Base-by-base conservation (phyloP, 2,888 invertebrate genomes). In the Machimus rusticus region DNA sequence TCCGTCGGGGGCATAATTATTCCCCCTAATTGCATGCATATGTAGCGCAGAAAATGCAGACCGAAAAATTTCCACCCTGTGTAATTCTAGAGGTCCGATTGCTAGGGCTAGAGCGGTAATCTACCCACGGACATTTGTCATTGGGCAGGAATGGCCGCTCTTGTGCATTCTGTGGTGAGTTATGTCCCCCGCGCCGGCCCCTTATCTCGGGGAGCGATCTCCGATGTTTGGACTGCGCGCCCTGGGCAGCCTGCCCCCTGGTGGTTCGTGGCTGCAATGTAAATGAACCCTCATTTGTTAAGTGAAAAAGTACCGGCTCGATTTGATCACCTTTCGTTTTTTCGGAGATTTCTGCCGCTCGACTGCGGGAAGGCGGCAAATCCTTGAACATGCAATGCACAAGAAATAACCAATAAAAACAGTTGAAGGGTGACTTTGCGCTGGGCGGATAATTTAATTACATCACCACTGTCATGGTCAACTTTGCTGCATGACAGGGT, bases 361-460 rank as follows among this genome's bases (percentile, higher is more conserved):
- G 14, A 4, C 23, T 66, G 66, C 12, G 28, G 28, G 66, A 12
- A 66, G 66, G 9, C 66, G 34, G 34, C 34, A 78, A 78, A 78
- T 43, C 23, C 39, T 78, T n/a, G 43, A 31, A 31, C 81, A 55
- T 81, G 81, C 81, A 81, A 55, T 81, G 28, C 81, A 55, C 51
- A 81, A 81, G 51, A 74, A 55, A 76, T 76, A 90, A 89, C 91
- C 91, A 91, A 91, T 91, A 90, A 91, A 91, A 91, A 91, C 90
- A 90, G 89, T 91, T 90, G 90, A 91, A 91, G 91, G 91, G 91
- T 91, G 90, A 90, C 90, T 90, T 90, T 89, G 90, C 89, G 90
- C 89, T 76, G 55, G 51, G 76, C 86, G 74, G 34, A 43, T 84
- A 84, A 84, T 84, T 86, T 74, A 23, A 86, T 86, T 76, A 86